Base-by-base conservation (phyloP, 2,797 vertebrate genomes). In the Thalassophryne amazonica region DNA sequence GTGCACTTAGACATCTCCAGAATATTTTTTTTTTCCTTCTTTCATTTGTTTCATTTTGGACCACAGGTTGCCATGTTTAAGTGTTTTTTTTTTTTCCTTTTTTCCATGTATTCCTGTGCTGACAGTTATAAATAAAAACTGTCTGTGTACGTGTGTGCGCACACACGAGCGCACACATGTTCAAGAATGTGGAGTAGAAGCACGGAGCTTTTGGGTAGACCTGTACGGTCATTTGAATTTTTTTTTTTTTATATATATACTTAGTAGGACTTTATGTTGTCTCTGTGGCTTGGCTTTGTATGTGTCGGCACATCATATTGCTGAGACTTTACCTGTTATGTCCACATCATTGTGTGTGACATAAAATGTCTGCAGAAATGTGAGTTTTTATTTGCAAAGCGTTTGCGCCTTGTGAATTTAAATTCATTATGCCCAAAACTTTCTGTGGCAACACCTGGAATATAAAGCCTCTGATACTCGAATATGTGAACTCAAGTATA, bases 1-100 rank as follows among this genome's bases (percentile, higher is more conserved):
- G 86, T 89, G 88, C 86, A 88, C 88, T 89, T 89, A 88, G 86
- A 88, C 86, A 84, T 88, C 86, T 85, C 85, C 83, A 56, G 82
- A 88, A 89, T 88, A 86, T 88, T 85, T 73, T 4, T 75, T 69
- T 77, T 70, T 46, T 57, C n/a, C n/a, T n/a, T n/a, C n/a, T n/a
- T n/a, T 17, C 10, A n/a, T 19, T 14, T 27, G 25, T 12, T 11
- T 41, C 13, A 34, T 37, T 37, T 12, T 49, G n/a, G 71, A 69
- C 64, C 63, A 46, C 75, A 73, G 55, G 69, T 76, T 56, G 61
- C 79, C 78, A 78, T 21, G 71, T 80, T 77, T 60, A 65, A 76
- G 38, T 75, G 24, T 84, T 83, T 81, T 67, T 71, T n/a, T n/a
- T n/a, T n/a, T n/a, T n/a, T n/a, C n/a, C n/a, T n/a, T n/a, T n/a